A percentile compares a stretch with the other conserved stretches of the same genome.
phyloP scores from a whole-genome alignment of 2,113 vertebrate genomes.

The Alces alces region DNA sequence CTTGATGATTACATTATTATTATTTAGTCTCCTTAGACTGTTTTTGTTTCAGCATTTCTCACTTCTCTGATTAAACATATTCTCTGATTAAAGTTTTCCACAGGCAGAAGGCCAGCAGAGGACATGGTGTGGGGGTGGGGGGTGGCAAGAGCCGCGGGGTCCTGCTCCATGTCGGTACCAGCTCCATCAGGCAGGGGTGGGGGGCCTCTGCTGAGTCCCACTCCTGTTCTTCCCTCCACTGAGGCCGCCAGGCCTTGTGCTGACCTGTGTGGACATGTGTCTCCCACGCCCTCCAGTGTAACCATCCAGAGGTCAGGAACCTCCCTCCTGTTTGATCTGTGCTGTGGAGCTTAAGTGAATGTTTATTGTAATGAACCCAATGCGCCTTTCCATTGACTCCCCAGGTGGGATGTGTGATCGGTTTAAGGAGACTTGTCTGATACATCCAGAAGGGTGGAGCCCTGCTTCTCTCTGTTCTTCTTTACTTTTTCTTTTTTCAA shows the following conservation, averaged over 20 bases:
- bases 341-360: background rate
- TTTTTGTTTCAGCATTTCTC: background rate
- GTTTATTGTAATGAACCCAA: background rate
- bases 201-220: fast-evolving
- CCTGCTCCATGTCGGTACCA: background rate
- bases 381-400: background rate
- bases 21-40: background rate
- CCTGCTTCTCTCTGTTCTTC: background rate
- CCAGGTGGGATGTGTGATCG: background rate
- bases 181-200: background rate
- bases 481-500: background rate
- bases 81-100: background rate
- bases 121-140: background rate
- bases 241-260: background rate
- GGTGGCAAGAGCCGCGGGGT: background rate
- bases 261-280: background rate
- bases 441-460: background rate
- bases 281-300: background rate
- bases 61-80: background rate
- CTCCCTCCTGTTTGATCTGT: background rate
- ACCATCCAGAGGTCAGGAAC: background rate
- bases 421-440: background rate
- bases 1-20: background rate
- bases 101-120: background rate
- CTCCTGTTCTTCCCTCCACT: fast-evolving